These are phyloP conservation scores for Halcyon malimbica DNA, from an alignment of 2,113 vertebrate genomes.

Conservation along the genomic window DNA sequence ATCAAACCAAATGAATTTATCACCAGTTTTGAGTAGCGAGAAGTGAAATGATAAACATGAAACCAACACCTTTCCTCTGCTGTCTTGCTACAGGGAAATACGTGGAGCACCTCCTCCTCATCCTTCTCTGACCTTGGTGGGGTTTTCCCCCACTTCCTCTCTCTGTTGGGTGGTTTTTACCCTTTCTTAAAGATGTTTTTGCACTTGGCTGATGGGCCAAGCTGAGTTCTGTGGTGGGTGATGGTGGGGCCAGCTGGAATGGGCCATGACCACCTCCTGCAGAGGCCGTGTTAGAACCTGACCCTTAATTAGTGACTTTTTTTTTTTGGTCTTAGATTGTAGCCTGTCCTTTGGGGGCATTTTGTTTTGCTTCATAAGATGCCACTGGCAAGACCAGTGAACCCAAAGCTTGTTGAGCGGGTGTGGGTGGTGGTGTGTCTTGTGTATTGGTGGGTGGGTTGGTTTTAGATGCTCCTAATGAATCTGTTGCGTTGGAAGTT, in stretches of 20 bases:
- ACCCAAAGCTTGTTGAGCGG: neutral
- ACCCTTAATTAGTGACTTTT: neutral
- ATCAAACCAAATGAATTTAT: neutral
- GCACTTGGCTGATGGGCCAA: neutral
- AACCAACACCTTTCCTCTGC: neutral
- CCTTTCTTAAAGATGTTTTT: neutral
- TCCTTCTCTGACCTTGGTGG: neutral
- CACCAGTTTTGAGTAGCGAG: neutral
- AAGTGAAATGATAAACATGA: neutral
- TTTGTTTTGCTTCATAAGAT: neutral
- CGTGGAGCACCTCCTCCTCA: neutral
- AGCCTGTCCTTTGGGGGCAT: neutral
- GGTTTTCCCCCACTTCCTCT: rapidly evolving
- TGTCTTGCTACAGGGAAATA: neutral
- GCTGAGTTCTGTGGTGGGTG: neutral
- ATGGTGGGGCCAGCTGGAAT: neutral
- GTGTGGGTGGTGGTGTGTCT: neutral
- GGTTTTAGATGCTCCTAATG: neutral
- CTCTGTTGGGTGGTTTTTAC: neutral
- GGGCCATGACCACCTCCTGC: neutral
- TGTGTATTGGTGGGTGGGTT: neutral
- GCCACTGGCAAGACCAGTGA: neutral
- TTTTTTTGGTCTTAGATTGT: neutral
- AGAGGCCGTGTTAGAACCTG: neutral
- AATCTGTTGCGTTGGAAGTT: neutral